Base-by-base conservation (phyloP, 2,888 invertebrate species). In the Tinea trinotella region DNA sequence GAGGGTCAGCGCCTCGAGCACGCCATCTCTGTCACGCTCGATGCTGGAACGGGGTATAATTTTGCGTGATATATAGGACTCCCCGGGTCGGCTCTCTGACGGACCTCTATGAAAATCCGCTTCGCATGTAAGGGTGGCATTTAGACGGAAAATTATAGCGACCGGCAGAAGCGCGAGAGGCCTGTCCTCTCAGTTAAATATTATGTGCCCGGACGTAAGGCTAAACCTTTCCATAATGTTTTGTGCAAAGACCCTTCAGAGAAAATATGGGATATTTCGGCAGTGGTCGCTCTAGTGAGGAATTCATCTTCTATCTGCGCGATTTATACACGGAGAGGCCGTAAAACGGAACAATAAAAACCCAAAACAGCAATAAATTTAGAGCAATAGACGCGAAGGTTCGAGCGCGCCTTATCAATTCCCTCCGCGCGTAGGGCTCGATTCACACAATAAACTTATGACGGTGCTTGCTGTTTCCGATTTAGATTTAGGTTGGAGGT, bases 341-440 rank as follows among this genome's bases (percentile, higher is more conserved):
- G 82, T 87, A 87, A 87, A 87, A 84, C 84, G 82, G 81, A 87
- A 87, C 87, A 87, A 87, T 87, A 87, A 87, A 87, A 87, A 86
- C 85, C 85, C 86, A 86, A 87, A 87, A 87, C 87, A 87, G 84
- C 81, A 80, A 87, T 87, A 87, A 86, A 87, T 87, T 87, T 83
- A 74, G 70, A 77, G 83, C 82, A 84, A 85, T 84, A 84, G 84
- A 82, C 78, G 85, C 84, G 77, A 82, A 85, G 85, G 85, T 81
- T 84, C 76, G 76, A 80, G 74, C 77, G 71, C 68, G 77, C 79
- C 85, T 87, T 87, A 87, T 87, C 87, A 87, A 85, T 85, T 83
- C 77, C 74, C 74, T 76, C 78, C 76, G 78, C 76, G 81, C 77
- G 73, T 74, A 71, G 70, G 73, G 72, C 71, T 73, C 69, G 71